Evolutionary conservation across 2,113 vertebrate genomes (phyloP).

Genomic region (Telmatochromis bifrenatus): DNA sequence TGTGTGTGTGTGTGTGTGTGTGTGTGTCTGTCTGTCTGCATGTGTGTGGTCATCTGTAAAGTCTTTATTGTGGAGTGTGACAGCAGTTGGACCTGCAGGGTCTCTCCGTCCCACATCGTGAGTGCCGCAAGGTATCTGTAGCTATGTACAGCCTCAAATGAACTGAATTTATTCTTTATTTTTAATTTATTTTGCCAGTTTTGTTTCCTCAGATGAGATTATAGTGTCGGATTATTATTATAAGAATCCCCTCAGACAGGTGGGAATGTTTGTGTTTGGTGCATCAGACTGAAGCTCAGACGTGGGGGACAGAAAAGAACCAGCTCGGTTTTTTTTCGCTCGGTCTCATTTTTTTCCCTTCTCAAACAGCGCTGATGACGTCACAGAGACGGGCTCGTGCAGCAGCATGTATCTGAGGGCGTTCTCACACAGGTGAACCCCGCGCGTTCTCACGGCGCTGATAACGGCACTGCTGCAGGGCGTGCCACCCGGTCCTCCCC

Average conservation of each 20-base stretch:
- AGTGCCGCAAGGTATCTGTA: background rate
- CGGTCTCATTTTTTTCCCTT: background rate
- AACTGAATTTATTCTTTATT: background rate
- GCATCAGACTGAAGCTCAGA: background rate
- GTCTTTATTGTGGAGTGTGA: background rate
- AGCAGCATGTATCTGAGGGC: background rate
- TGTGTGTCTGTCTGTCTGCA: background rate
- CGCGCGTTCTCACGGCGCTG: background rate
- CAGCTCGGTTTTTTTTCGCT: background rate
- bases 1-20: rapidly evolving
- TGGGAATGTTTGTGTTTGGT: background rate
- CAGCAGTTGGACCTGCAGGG: background rate
- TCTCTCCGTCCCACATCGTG: background rate
- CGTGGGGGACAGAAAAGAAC: background rate
- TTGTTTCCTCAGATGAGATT: background rate
- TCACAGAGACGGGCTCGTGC: background rate
- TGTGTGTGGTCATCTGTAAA: background rate
- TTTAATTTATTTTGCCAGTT: background rate
- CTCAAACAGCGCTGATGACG: background rate
- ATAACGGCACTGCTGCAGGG: background rate
- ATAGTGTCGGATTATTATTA: background rate
- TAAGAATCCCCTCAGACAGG: background rate
- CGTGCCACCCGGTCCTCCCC: background rate
- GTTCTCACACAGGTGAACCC: background rate
- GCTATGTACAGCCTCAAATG: background rate